phyloP scores from a whole-genome alignment of 2,113 vertebrate species.

The Bos javanicus region DNA sequence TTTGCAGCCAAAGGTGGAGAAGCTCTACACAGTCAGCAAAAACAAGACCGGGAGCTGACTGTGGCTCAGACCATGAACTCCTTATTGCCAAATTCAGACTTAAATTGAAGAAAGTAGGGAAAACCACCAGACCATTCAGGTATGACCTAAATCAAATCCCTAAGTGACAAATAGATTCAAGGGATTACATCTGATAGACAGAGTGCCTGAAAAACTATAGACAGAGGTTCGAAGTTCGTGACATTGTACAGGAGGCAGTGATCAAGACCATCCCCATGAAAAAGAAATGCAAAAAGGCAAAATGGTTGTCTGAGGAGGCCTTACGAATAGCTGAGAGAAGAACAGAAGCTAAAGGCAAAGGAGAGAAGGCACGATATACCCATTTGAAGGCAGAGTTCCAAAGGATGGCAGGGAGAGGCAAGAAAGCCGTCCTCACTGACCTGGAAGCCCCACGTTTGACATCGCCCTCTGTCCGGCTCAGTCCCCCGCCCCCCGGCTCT shows the following conservation, averaged over 20 bases:
- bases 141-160: neutral
- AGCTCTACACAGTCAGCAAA: neutral
- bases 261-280: neutral
- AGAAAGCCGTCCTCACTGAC: neutral
- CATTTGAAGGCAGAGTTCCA: neutral
- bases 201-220: neutral
- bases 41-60: neutral
- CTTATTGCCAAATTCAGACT: neutral
- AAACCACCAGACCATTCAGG: neutral
- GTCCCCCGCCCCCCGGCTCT: neutral
- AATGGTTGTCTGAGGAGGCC: neutral
- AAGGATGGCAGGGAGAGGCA: neutral
- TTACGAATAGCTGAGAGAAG: neutral
- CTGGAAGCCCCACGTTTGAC: neutral
- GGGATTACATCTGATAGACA: neutral
- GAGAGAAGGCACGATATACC: neutral
- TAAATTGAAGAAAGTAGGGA: neutral
- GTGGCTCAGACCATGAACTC: neutral
- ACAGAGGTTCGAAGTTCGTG: neutral
- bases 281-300: neutral
- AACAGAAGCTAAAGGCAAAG: neutral
- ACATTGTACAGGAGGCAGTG: neutral
- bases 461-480: accelerated
- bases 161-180: neutral
- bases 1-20: neutral